Conservation (phyloP, 2,888 invertebrate genomes). For the Harpalus rubripes region DNA sequence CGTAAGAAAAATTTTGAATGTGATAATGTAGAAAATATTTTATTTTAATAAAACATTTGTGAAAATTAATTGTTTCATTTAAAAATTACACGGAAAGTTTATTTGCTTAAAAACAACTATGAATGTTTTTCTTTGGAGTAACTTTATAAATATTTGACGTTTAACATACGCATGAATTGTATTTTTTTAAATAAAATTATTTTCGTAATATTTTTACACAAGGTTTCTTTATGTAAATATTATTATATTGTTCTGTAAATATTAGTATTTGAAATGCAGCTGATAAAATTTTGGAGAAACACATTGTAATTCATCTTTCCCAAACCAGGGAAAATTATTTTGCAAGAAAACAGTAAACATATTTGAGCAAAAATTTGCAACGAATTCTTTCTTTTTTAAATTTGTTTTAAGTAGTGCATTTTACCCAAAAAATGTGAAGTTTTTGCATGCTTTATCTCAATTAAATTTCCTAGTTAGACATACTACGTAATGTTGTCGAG, state of each 20-base stretch:
- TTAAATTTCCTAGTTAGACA: conserved; percentile 12
- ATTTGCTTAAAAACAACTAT: neutral
- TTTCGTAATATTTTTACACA: neutral
- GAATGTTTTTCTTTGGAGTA: neutral
- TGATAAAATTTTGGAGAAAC: neutral
- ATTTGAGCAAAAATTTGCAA: too few relatives aligned
- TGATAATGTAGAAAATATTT: neutral
- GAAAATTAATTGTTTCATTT: neutral
- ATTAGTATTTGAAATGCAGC: neutral
- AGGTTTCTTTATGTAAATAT: neutral
- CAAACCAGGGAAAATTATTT: neutral
- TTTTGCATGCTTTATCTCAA: neutral
- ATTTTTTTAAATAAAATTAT: too few relatives aligned
- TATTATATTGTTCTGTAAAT: neutral
- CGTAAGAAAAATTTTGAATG: neutral
- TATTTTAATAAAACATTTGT: neutral
- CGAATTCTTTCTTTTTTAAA: too few relatives aligned
- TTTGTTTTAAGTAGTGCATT: too few relatives aligned
- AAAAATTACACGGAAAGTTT: neutral
- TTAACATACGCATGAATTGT: neutral
- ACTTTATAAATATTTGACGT: neutral
- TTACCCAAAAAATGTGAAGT: neutral
- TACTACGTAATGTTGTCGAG: conserved; percentile 17
- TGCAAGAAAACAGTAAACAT: too few relatives aligned
- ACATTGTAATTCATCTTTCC: neutral